Conservation (phyloP, 2,888 invertebrate species). For the Blastobasis lacticolella region DNA sequence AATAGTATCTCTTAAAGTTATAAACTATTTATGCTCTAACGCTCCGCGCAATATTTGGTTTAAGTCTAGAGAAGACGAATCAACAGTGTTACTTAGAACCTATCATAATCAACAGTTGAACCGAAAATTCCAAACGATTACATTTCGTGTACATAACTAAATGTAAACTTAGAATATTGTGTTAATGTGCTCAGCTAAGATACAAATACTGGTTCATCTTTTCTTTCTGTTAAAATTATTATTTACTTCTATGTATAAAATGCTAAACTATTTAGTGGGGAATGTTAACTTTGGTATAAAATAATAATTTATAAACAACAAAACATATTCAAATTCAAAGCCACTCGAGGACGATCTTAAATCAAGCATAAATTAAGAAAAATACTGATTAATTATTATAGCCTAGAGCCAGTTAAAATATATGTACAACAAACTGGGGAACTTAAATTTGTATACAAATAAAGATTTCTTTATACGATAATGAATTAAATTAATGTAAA, state of each 20-base stretch:
- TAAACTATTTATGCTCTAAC: conserved; percentile 61
- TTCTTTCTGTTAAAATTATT: conserved; percentile 18
- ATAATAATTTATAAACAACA: conserved; percentile 72
- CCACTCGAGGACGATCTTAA: conserved; percentile 62
- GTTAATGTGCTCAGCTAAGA: conserved; percentile 46
- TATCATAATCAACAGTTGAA: conserved; percentile 55
- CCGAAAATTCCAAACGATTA: conserved; percentile 52
- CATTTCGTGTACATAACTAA: conserved; percentile 48
- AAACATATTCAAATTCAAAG: conserved; percentile 66
- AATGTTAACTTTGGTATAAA: conserved; percentile 85
- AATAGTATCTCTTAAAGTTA: conserved; percentile 70
- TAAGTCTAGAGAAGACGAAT: conserved; percentile 68
- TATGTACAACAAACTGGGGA: conserved; percentile 62
- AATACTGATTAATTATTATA: conserved; percentile 65
- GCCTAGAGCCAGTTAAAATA: conserved; percentile 53
- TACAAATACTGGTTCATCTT: conserved; percentile 42
- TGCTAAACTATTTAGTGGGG: conserved; percentile 75
- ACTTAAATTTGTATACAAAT: conserved; percentile 17
- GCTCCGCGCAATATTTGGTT: conserved; percentile 72
- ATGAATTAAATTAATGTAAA: too few relatives aligned
- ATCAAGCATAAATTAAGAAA: conserved; percentile 69
- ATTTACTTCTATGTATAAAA: conserved; percentile 37
- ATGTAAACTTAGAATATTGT: conserved; percentile 56
- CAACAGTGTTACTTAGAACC: conserved; percentile 35
- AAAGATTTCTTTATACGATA: not conserved